These are phyloP conservation scores for Electrophaes corylata DNA, from an alignment of 2,888 invertebrate species.

Conservation along the genomic window DNA sequence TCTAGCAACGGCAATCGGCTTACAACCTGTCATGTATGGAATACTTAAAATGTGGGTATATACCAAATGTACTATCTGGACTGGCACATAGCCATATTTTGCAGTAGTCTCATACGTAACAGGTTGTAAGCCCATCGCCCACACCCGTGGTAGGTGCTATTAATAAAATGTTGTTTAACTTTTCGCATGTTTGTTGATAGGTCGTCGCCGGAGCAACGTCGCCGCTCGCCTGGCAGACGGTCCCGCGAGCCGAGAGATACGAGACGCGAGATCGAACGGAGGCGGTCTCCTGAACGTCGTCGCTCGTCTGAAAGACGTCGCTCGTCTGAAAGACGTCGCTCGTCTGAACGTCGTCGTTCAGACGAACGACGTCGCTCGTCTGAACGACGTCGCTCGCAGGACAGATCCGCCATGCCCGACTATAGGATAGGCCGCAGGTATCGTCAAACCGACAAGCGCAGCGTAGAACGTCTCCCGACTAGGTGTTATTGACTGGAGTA, in stretches of 20 bases:
- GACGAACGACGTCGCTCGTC: conserved; percentile 25
- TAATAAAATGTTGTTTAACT: too few relatives aligned
- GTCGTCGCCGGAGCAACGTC: conserved; percentile 12
- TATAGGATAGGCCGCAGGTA: conserved; percentile 26
- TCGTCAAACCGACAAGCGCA: too few relatives aligned
- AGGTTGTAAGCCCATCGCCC: too few relatives aligned
- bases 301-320: conserved; percentile 26
- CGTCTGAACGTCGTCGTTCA: conserved; percentile 1
- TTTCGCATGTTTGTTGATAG: conserved; percentile 14
- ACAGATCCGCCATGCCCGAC: neutral
- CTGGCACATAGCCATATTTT: too few relatives aligned
- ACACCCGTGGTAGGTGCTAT: neutral
- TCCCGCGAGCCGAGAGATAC: conserved; percentile 35
- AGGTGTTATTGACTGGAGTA: too few relatives aligned
- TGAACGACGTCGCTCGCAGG: neutral
- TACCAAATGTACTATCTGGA: too few relatives aligned
- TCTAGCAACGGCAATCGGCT: too few relatives aligned
- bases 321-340: conserved; percentile 22
- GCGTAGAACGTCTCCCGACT: too few relatives aligned
- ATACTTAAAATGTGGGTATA: too few relatives aligned
- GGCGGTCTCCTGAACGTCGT: conserved; percentile 32
- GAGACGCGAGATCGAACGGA: conserved; percentile 28
- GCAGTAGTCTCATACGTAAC: too few relatives aligned
- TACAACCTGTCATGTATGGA: too few relatives aligned
- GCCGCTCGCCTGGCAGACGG: conserved; percentile 34